These are phyloP conservation scores for Cranoglanis bouderius DNA, from an alignment of 2,113 vertebrate genomes.

Conservation along the genomic window DNA sequence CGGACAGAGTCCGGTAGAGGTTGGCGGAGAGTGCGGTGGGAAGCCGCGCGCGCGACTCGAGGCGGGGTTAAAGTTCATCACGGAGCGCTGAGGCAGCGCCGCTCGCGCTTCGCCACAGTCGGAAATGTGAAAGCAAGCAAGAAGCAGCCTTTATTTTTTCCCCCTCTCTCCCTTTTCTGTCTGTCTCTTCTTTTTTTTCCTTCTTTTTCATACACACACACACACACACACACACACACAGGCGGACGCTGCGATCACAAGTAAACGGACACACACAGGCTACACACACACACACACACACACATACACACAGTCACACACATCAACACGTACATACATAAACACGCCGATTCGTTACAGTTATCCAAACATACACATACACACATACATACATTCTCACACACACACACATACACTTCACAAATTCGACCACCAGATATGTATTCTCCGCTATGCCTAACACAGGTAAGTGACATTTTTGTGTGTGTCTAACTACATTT, in stretches of 20 bases:
- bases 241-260: constrained; percentile 9
- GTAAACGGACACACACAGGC: constrained; percentile 22
- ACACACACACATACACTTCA: constrained; percentile 65
- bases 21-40: constrained; percentile 15
- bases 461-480: constrained; percentile 84
- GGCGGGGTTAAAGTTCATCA: constrained; percentile 94
- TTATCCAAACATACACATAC: constrained; percentile 66
- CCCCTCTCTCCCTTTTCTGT: constrained; percentile 59
- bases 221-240: neutral
- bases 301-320: constrained; percentile 63
- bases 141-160: constrained; percentile 79
- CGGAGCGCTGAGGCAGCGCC: constrained; percentile 78
- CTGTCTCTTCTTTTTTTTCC: constrained; percentile 55
- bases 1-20: constrained; percentile 72
- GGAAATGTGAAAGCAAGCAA: constrained; percentile 95
- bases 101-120: constrained; percentile 81
- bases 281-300: constrained; percentile 48
- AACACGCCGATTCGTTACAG: constrained; percentile 61
- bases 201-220: constrained; percentile 58
- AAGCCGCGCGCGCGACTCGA: constrained; percentile 78
- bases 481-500: constrained; percentile 38
- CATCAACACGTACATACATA: constrained; percentile 66
- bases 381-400: constrained; percentile 42
- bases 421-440: constrained; percentile 82
- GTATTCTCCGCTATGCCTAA: constrained; percentile 97